These are phyloP conservation scores for Morus bassanus DNA, from an alignment of 2,797 vertebrate species.

Conservation along the genomic window DNA sequence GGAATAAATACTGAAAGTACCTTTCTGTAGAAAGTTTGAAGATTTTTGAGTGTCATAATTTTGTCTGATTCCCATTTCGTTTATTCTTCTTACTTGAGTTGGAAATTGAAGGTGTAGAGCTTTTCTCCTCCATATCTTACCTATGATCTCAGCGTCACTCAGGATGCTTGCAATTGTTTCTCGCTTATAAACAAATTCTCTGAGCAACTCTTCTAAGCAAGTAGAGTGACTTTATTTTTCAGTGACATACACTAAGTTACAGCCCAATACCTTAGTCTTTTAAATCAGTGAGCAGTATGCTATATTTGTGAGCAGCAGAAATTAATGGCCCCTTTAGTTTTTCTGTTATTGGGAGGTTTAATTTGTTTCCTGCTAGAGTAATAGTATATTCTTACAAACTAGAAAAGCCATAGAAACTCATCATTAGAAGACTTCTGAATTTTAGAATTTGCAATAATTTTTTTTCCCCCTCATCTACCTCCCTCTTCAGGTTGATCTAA, in stretches of 20 bases:
- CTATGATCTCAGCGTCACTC: not conserved
- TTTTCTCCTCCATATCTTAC: not conserved
- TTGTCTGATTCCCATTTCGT: not conserved
- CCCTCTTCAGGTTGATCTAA: constrained; percentile 87
- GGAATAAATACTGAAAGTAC: not conserved
- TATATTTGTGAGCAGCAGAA: not conserved
- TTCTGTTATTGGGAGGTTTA: not conserved
- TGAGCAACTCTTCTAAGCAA: not conserved
- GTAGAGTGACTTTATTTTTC: not conserved
- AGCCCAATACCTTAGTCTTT: not conserved
- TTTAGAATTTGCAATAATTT: not conserved
- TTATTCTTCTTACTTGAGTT: not conserved
- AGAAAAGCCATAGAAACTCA: not conserved
- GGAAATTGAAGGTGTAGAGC: not conserved
- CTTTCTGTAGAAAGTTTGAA: not conserved
- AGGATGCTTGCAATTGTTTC: not conserved
- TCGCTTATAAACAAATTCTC: not conserved
- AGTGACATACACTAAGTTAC: not conserved
- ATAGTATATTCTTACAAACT: not conserved
- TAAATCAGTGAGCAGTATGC: not conserved
- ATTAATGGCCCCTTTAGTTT: not conserved
- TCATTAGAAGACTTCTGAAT: not conserved
- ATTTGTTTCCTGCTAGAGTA: not conserved
- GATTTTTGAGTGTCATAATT: not conserved
- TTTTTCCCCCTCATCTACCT: not conserved